Evolutionary conservation across 2,888 invertebrate species (phyloP), one percentile per base, ranked within the genome.

Genomic region (Nineta flava): DNA sequence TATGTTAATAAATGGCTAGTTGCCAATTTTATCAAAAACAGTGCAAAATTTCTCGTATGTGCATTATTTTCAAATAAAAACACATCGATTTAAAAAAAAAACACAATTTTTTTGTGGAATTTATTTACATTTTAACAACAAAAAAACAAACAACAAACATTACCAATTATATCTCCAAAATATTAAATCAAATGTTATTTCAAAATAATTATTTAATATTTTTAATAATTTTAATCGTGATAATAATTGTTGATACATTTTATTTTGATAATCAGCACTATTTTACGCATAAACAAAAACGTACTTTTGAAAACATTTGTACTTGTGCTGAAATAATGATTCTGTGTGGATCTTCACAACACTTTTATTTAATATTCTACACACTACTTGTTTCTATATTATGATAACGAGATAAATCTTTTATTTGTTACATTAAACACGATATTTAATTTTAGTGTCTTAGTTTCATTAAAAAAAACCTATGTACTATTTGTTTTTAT

Each of bases 111-210:
- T 38, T 38, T 2, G 15, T 9, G 10, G 32, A 32, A 32, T 9
- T 32, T 32, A 13, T 38, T 38, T 38, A 38, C 38, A 38, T 38
- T 38, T 38, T 38, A 2, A n/a, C n/a, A n/a, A n/a, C n/a, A n/a
- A n/a, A n/a, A n/a, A n/a, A n/a, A n/a, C n/a, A n/a, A n/a, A n/a
- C n/a, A n/a, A n/a, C n/a, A n/a, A n/a, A n/a, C n/a, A 10, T 38
- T 38, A 38, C 38, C 38, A 38, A n/a, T n/a, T 38, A 38, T 38
- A 38, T 38, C 38, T 38, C 38, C 38, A 38, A 38, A 38, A 38
- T 13, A 38, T 38, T 13, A 26, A 26, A 26, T 26, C 26, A 26
- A 26, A 26, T 26, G 26, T 26, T 26, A 26, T 26, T 38, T 15
- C 38, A 38, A 15, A 38, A 38, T 38, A 15, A 38, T 38, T 38